phyloP scores from a whole-genome alignment of 2,113 vertebrate species.

The Dermatemys mawii region DNA sequence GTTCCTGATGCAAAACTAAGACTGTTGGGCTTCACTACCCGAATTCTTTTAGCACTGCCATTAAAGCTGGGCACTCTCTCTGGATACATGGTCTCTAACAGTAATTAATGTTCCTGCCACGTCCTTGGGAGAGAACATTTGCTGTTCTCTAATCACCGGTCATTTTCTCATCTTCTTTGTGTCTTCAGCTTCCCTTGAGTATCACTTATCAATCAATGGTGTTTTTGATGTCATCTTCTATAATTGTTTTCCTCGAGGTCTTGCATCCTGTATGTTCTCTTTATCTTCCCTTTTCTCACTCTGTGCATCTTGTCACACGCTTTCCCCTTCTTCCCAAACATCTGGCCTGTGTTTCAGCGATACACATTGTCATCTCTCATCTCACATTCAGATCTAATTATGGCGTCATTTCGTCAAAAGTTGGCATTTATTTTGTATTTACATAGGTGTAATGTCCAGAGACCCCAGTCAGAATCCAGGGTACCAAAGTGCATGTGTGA shows the following conservation, averaged over 20 bases:
- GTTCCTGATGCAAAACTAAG: constrained; percentile 45
- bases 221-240: not conserved
- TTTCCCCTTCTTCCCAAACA: not conserved
- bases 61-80: not conserved
- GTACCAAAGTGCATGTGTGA: not conserved
- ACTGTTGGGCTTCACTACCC: constrained; percentile 49
- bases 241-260: rapidly evolving
- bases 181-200: not conserved
- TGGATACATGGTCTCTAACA: not conserved
- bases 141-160: rapidly evolving
- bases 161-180: not conserved
- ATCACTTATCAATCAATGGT: rapidly evolving
- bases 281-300: not conserved
- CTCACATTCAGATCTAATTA: not conserved
- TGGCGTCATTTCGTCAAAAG: not conserved
- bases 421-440: not conserved
- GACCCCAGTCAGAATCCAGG: not conserved
- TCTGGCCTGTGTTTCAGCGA: not conserved
- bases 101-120: not conserved
- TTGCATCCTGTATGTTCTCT: rapidly evolving
- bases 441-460: not conserved
- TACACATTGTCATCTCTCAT: not conserved
- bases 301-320: rapidly evolving
- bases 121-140: rapidly evolving
- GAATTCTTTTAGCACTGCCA: not conserved